Evolutionary conservation across 2,797 vertebrate genomes (phyloP), one percentile per base, ranked within the genome.

Genomic region (Pelochelys cantorii): DNA sequence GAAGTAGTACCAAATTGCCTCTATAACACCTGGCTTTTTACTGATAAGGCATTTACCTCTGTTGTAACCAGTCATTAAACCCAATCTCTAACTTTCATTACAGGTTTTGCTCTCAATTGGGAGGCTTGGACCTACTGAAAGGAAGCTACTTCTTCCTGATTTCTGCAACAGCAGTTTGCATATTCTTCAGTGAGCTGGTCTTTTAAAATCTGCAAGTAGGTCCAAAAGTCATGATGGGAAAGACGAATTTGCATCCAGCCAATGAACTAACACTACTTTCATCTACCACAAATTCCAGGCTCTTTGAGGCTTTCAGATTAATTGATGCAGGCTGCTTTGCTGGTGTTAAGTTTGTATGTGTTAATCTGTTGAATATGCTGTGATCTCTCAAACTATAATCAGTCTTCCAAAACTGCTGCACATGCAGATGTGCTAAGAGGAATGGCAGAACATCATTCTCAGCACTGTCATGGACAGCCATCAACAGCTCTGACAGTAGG

Each of bases 291-390:
- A 99, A 97, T 97, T 98, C 98, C 98, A 98, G 98, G 98, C 98
- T 98, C 95, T 98, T 99, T 11, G 98, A 98, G 57, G 98, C 96
- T 96, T 99, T 98, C 27, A 98, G 96, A 75, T 98, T 98, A 94
- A 97, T 97, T 96, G 97, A 96, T 94, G 98, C 97, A 9, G 79
- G 31, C 83, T 27, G 42, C 75, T 87, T 82, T 37, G 87, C 91
- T 4, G 84, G 90, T 83, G 90, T 89, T 86, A 90, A 91, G 29
- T 48, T 94, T 85, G 2, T 89, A 82, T 62, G 71, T 68, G 88
- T 48, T 96, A 75, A 96, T 94, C 88, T 86, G 88, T 90, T 95
- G 92, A 92, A 91, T 79, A 94, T 1, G n/a, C 85, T 65, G 87
- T 80, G 95, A 82, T 93, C 96, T 83, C 75, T 94, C 42, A 92